These are phyloP conservation scores for Umimayanthus kanabou DNA, from an alignment of 92 coral and sea anemone genomes.

Conservation along the genomic window DNA sequence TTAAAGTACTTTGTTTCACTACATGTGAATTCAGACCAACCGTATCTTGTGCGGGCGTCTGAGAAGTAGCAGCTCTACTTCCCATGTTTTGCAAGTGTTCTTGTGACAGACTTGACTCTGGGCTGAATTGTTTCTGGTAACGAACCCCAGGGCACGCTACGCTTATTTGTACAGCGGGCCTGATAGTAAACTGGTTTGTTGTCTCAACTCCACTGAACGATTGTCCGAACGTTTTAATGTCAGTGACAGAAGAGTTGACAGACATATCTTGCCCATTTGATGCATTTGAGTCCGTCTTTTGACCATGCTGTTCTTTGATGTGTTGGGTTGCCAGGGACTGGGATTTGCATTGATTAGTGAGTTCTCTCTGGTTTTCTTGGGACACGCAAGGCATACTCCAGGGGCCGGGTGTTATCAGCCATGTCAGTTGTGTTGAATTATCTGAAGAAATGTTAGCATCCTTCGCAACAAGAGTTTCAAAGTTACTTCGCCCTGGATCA, in stretches of 20 bases:
- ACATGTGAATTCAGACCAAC: not conserved
- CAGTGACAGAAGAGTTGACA: not conserved
- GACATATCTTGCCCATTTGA: not conserved
- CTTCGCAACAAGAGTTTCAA: not conserved
- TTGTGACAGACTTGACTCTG: not conserved
- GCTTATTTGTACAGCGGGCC: not conserved
- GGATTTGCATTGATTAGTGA: conserved; percentile 3
- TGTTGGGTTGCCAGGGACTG: not conserved
- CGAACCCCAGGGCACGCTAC: not conserved
- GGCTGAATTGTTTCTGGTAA: not conserved
- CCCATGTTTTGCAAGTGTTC: not conserved
- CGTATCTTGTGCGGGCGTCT: not conserved
- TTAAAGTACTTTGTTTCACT: not conserved
- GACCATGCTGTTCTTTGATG: not conserved
- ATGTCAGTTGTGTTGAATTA: conserved; percentile 1
- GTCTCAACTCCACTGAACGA: not conserved
- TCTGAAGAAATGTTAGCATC: not conserved
- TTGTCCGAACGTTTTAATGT: not conserved
- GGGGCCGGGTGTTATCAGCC: conserved; percentile 6
- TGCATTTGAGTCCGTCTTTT: not conserved
- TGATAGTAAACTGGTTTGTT: not conserved
- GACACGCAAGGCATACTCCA: not conserved
- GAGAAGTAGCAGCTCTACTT: not conserved
- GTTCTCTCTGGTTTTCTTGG: not conserved
- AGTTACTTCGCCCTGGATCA: not conserved